Base-by-base conservation (phyloP, 2,888 invertebrate species). In the Pocota personata region DNA sequence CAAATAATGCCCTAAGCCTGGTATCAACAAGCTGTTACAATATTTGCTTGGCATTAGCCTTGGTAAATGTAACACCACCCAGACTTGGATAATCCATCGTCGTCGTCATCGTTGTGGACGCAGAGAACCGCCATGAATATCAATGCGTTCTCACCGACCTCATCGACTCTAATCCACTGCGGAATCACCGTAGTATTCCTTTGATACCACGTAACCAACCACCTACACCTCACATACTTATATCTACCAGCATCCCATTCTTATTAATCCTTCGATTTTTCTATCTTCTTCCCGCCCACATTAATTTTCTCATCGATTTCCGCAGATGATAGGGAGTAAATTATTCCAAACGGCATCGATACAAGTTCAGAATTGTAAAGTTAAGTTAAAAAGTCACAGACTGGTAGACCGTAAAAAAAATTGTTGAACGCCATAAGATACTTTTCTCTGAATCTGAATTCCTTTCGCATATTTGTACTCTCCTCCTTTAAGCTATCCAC, bases 1-100 rank as follows among this genome's bases (percentile, higher is more conserved):
- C 58, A 71, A 69, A 71, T 30, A 40, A 69, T 40, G 24, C 64
- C 73, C 30, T 37, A 73, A 48, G 58, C 21, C 10, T 12, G 10
- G 37, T n/a, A 73, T 66, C 71, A 55, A 78, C 72, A 83, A 83
- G 71, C 71, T 82, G 71, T 66, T 82, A 72, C 52, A 78, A 52
- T 66, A 60, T 78, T 78, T 82, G 82, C 30, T 14, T 14, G 62
- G 52, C 57, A 82, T 82, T 62, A 67, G 52, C 58, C 40, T 60
- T 46, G 43, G 21, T 62, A 71, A 82, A 57, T 40, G 58, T n/a
- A 60, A 2, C 30, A 57, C 37, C n/a, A 8, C 16, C 48, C 27
- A 3, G 24, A 16, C 32, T 67, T n/a, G 32, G 55, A 69, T 64
- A 76, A 78, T 58, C 66, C 58, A 30, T 32, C 14, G 32, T 24